These are phyloP conservation scores for Xiphophorus couchianus DNA, from an alignment of 2,113 vertebrate species.

Conservation along the genomic window DNA sequence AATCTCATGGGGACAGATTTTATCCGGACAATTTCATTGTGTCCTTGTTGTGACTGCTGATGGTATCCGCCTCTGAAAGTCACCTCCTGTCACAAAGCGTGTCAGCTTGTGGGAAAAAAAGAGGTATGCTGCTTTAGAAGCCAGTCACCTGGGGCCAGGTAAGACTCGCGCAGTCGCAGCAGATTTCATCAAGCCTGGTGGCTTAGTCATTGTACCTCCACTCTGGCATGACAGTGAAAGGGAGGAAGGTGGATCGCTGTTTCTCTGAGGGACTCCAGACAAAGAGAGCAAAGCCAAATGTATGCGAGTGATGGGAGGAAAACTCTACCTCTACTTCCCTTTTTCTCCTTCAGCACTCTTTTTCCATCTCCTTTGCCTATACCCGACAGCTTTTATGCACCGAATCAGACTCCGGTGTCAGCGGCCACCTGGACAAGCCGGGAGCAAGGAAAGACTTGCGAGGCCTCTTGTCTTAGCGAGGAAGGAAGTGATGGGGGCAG, in stretches of 20 bases:
- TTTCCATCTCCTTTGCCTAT: conserved; percentile 32
- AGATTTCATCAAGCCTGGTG: conserved; percentile 60
- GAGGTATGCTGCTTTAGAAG: conserved; percentile 40
- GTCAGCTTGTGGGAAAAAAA: conserved; percentile 34
- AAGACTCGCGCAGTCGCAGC: conserved; percentile 51
- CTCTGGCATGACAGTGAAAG: conserved; percentile 35
- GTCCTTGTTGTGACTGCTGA: conserved; percentile 12
- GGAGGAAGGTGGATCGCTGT: conserved; percentile 19
- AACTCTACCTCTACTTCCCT: conserved; percentile 2
- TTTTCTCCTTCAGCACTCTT: conserved; percentile 23
- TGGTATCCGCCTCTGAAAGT: conserved; percentile 19
- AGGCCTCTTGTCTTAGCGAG: conserved; percentile 55
- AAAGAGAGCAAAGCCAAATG: conserved; percentile 40
- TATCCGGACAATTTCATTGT: background rate
- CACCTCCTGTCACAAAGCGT: conserved; percentile 38
- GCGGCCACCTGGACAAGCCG: conserved; percentile 63
- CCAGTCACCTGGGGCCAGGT: conserved; percentile 52
- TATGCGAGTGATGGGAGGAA: conserved; percentile 23
- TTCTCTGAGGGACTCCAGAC: conserved; percentile 37
- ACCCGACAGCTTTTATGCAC: conserved; percentile 38
- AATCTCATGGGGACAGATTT: conserved; percentile 2
- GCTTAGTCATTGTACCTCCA: conserved; percentile 45
- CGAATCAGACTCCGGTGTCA: conserved; percentile 54
- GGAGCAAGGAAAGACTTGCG: conserved; percentile 30
- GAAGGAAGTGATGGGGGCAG: conserved; percentile 62